Conservation (phyloP, 1,140 invertebrate species). For the Anadara kagoshimensis region DNA sequence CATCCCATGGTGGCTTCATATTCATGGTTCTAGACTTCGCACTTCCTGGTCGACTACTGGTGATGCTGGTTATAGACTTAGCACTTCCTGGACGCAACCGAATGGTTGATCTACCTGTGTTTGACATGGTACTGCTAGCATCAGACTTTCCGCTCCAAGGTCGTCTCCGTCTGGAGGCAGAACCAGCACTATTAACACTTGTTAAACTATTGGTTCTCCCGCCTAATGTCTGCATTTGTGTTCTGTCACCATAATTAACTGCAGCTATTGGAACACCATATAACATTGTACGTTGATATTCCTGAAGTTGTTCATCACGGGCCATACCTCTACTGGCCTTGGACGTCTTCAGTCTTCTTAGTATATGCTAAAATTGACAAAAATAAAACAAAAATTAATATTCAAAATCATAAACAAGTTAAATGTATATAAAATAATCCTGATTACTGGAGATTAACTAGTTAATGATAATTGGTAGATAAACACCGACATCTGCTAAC, state of each 20-base stretch:
- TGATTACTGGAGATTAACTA: too few relatives aligned
- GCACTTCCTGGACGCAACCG: constrained; percentile 42
- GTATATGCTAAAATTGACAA: constrained; percentile 59
- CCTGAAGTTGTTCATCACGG: constrained; percentile 52
- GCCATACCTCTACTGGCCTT: constrained; percentile 57
- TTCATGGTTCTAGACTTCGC: constrained; percentile 18
- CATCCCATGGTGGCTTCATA: constrained; percentile 51
- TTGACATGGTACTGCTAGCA: constrained; percentile 26
- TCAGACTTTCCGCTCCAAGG: constrained; percentile 42
- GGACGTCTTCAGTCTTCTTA: constrained; percentile 64
- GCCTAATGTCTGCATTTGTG: too few relatives aligned
- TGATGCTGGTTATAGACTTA: constrained; percentile 32
- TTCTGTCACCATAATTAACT: constrained; percentile 22
- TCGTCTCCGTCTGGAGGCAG: constrained; percentile 37
- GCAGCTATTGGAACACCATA: constrained; percentile 58
- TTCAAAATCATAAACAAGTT: neutral
- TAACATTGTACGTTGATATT: constrained; percentile 55
- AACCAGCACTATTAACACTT: constrained; percentile 7
- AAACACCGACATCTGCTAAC: too few relatives aligned
- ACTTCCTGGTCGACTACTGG: constrained; percentile 17
- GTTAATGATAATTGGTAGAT: too few relatives aligned
- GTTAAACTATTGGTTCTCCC: neutral
- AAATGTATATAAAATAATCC: neutral
- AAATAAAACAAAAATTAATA: constrained; percentile 8
- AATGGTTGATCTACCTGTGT: constrained; percentile 7